Conservation (phyloP, 2,113 vertebrate genomes). For the Amphiprion ocellaris region DNA sequence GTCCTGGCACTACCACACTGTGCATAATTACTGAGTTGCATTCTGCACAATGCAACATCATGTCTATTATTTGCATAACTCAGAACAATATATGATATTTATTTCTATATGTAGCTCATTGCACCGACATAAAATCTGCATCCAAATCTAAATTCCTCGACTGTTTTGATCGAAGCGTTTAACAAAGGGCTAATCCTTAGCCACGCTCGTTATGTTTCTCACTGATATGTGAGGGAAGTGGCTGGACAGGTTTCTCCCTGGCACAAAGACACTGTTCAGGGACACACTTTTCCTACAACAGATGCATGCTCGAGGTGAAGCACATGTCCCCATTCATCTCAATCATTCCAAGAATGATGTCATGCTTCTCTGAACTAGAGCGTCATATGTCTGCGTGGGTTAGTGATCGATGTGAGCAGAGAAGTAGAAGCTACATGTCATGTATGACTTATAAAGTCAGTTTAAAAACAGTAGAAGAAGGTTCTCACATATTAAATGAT, state of each 20-base stretch:
- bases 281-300: conserved; percentile 34
- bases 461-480: neutral
- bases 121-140: neutral
- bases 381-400: neutral
- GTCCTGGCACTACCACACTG: conserved; percentile 2
- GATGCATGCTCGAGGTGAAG: neutral
- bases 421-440: neutral
- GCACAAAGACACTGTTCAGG: conserved; percentile 20
- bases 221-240: conserved; percentile 43
- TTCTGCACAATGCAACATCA: neutral
- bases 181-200: conserved; percentile 41
- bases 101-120: neutral
- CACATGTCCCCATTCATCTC: conserved; percentile 25
- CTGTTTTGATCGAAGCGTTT: conserved; percentile 34
- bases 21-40: neutral
- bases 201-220: conserved; percentile 28
- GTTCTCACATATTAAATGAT: neutral
- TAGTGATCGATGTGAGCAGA: neutral
- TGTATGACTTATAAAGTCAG: neutral
- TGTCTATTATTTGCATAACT: neutral
- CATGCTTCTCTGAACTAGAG: conserved; percentile 22
- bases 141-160: conserved; percentile 9
- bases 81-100: neutral
- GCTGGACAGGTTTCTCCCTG: conserved; percentile 57
- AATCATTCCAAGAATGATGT: conserved; percentile 28